Evolutionary conservation across 2,888 invertebrate species (phyloP), one percentile per base, ranked within the genome.

Genomic region (Trypoxylon attenuatum): DNA sequence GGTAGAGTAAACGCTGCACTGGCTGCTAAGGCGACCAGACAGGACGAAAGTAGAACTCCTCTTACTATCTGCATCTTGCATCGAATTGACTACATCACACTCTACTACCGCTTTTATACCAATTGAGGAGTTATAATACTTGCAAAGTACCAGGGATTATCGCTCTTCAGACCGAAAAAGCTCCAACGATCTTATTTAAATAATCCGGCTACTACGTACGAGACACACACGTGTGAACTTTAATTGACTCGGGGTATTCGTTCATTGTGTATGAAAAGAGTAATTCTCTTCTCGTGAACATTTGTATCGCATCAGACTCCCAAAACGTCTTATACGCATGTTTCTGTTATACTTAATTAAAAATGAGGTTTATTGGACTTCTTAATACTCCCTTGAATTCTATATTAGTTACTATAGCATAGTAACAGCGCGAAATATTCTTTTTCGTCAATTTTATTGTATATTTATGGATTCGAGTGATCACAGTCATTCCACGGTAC

Each of bases 161-260:
- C 57, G 41, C 18, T 46, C 49, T 42, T 10, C 38, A 27, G 55
- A 42, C 45, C 56, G 43, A 45, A 51, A 33, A 42, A 45, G 46
- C 46, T 47, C 29, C 52, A 66, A 62, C 47, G 54, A 29, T 56
- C 63, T 63, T 23, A 73, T 71, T 69, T 67, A 54, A 60, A 71
- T 76, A 73, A 76, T 76, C 76, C 62, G 59, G 18, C 57, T 42
- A 46, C 27, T 25, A 33, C 22, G 57, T 56, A 45, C 57, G 49
- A 49, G 65, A 60, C 66, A 39, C 62, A 25, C 82, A 84, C 75
- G 75, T 84, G 83, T 56, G 67, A 76, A 79, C 81, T 81, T 82
- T 69, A 66, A 59, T 63, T 67, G 72, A 46, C 50, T 47, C 53
- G 57, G 69, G 49, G 42, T 42, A 69, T 71, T 60, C 59, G 42